Conservation (phyloP, 1,140 invertebrate species). For the Liolophura sinensis region DNA sequence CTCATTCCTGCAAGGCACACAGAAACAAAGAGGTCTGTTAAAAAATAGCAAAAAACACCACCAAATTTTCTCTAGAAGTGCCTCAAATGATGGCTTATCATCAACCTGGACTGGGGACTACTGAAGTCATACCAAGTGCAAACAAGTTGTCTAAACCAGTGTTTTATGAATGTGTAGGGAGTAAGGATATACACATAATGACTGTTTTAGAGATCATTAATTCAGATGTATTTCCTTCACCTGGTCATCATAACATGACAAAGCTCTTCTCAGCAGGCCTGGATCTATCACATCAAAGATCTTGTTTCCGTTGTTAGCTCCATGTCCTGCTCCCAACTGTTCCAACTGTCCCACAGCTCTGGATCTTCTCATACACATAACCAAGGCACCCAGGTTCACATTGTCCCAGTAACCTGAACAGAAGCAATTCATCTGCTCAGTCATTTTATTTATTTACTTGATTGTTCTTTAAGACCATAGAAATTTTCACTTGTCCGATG, state of each 20-base stretch:
- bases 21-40: no score
- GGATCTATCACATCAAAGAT: constrained; percentile 50
- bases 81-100: no score
- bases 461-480: neutral
- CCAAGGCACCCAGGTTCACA: constrained; percentile 35
- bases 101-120: no score
- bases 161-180: no score
- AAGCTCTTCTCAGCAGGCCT: constrained; percentile 48
- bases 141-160: no score
- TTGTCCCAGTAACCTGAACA: neutral
- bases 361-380: constrained; percentile 47
- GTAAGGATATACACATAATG: no score
- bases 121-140: no score
- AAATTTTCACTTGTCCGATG: neutral
- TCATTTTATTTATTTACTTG: constrained; percentile 2
- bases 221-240: constrained; percentile 35
- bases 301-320: constrained; percentile 5
- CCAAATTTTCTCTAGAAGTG: no score
- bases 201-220: no score
- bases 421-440: constrained; percentile 1
- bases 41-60: no score
- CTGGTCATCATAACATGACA: constrained; percentile 57
- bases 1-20: no score
- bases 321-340: constrained; percentile 5
- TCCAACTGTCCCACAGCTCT: constrained; percentile 38